phyloP scores from a whole-genome alignment of 2,888 invertebrate genomes.

The Drosophila affinis region DNA sequence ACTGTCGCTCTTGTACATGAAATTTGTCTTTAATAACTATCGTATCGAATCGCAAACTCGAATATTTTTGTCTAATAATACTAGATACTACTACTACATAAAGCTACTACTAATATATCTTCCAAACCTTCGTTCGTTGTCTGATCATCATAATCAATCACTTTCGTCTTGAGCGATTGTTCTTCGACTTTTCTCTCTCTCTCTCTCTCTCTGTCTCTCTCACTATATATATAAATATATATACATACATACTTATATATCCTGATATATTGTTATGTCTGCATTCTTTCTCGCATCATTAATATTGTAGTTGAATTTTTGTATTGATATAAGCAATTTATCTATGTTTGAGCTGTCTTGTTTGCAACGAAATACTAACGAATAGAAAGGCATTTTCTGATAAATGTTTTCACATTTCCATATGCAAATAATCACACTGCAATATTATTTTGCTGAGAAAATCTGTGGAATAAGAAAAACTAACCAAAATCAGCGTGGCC shows the following conservation, averaged over 20 bases:
- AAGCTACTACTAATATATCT: slow-evolving; percentile 6
- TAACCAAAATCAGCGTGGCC: slow-evolving; percentile 45
- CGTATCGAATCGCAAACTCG: slow-evolving; percentile 35
- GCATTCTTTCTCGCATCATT: slow-evolving; percentile 78
- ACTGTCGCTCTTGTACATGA: slow-evolving; percentile 64
- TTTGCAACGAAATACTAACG: slow-evolving; percentile 22
- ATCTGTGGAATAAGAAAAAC: slow-evolving; percentile 56
- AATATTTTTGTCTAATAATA: slow-evolving; percentile 6
- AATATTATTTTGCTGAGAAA: slow-evolving; percentile 79
- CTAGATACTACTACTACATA: slow-evolving; percentile 14
- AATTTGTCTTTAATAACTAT: slow-evolving; percentile 36
- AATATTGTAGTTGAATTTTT: slow-evolving; percentile 81
- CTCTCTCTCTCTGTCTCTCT: slow-evolving; percentile 10
- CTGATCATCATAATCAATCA: slow-evolving; percentile 24
- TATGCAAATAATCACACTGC: slow-evolving; percentile 71
- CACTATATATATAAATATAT: slow-evolving; percentile 9
- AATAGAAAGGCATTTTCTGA: slow-evolving; percentile 33
- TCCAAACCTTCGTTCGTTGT: not conserved
- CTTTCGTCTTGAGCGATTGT: slow-evolving; percentile 42
- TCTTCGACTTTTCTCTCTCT: slow-evolving; percentile 26
- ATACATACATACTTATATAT: slow-evolving; percentile 26
- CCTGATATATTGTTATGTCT: slow-evolving; percentile 53
- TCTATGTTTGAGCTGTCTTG: slow-evolving; percentile 30
- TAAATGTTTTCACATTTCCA: slow-evolving; percentile 37
- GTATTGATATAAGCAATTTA: slow-evolving; percentile 51